phyloP scores from a whole-genome alignment of 2,113 vertebrate species.

The Pionites leucogaster region DNA sequence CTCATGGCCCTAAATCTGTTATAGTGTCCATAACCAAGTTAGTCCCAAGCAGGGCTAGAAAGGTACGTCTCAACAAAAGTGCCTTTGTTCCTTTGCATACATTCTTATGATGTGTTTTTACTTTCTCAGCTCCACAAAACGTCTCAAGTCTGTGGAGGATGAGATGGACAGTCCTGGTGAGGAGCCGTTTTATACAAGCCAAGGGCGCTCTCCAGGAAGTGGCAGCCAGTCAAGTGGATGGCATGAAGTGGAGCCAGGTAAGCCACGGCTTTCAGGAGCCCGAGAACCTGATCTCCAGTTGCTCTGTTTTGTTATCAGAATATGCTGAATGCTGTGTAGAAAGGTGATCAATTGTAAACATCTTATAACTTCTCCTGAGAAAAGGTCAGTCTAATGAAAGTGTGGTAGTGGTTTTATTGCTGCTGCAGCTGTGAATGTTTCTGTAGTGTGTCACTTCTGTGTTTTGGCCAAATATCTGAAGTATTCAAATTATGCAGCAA shows the following conservation, averaged over 20 bases:
- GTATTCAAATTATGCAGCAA: conserved; percentile 58
- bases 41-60: background rate
- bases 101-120: background rate
- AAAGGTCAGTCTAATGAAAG: background rate
- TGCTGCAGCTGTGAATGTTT: conserved; percentile 64
- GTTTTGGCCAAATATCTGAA: conserved; percentile 58
- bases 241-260: conserved; percentile 99
- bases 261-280: conserved; percentile 24
- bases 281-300: background rate
- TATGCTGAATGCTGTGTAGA: background rate
- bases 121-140: conserved; percentile 91
- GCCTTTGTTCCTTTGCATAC: background rate
- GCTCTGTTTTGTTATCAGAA: conserved; percentile 5
- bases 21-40: background rate
- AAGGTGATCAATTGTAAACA: background rate
- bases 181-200: conserved; percentile 95
- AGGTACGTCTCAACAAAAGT: accelerated
- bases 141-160: conserved; percentile 99
- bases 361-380: background rate
- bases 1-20: background rate
- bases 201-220: conserved; percentile 93
- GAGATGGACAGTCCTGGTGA: conserved; percentile 98
- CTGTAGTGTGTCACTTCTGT: conserved; percentile 51
- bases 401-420: conserved; percentile 14
- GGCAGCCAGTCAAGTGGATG: conserved; percentile 95